Percentiles rank a stretch among this genome's conserved stretches.
Evolutionary conservation across 2,888 invertebrate species (phyloP).

Genomic region (Polyommatus icarus): DNA sequence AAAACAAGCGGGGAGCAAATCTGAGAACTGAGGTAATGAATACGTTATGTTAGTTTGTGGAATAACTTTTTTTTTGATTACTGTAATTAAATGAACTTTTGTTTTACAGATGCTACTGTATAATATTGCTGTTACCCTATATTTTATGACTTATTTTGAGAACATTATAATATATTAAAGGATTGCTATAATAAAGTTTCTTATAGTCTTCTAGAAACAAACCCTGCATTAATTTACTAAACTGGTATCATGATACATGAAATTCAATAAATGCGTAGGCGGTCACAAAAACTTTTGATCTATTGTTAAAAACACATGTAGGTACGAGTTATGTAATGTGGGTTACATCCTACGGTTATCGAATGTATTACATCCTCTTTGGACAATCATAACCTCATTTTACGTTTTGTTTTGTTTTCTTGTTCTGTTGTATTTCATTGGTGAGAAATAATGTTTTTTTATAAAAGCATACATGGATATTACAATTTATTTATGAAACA

Average conservation of each 20-base stretch:
- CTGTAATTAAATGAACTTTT: not conserved
- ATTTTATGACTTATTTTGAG: not conserved
- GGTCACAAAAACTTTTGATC: not conserved
- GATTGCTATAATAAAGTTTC: not conserved
- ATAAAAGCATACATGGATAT: too few relatives aligned
- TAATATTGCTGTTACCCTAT: not conserved
- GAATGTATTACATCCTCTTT: slow-evolving; percentile 9
- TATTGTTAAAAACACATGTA: slow-evolving; percentile 21
- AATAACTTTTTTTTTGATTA: not conserved
- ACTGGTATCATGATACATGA: not conserved
- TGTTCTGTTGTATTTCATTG: not conserved
- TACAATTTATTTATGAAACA: too few relatives aligned
- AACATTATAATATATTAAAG: not conserved
- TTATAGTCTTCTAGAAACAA: not conserved
- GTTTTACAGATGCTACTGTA: not conserved
- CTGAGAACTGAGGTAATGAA: not conserved
- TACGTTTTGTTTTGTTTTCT: not conserved
- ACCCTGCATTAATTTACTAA: not conserved
- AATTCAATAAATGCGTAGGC: not conserved
- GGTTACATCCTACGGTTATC: slow-evolving; percentile 10
- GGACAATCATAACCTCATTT: not conserved
- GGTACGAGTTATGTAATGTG: slow-evolving; percentile 7
- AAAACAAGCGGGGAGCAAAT: slow-evolving; percentile 7
- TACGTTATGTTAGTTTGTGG: not conserved
- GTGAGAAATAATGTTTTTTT: too few relatives aligned